phyloP scores from a whole-genome alignment of 2,113 vertebrate genomes.

The Scomber colias region DNA sequence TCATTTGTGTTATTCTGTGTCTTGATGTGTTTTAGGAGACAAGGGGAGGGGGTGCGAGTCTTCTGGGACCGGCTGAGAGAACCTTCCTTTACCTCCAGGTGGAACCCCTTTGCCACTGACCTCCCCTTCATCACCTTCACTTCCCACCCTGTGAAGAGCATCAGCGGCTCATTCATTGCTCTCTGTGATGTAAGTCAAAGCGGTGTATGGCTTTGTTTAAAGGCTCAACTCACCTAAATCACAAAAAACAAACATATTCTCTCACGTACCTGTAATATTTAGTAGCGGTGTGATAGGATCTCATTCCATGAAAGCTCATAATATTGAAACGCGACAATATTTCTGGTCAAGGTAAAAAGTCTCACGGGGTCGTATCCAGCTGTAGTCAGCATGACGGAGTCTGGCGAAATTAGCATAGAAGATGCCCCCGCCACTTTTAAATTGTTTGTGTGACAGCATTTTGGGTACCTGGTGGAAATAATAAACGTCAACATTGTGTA shows the following conservation, averaged over 20 bases:
- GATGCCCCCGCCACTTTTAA: too few relatives aligned
- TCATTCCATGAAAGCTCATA: too few relatives aligned
- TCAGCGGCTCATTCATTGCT: constrained; percentile 68
- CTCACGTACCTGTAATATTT: background rate
- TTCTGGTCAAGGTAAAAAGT: too few relatives aligned
- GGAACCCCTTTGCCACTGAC: constrained; percentile 87
- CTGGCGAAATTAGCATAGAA: too few relatives aligned
- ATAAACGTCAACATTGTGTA: too few relatives aligned
- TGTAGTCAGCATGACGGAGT: too few relatives aligned
- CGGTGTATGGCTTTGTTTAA: background rate
- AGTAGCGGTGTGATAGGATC: background rate
- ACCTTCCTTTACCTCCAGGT: constrained; percentile 82
- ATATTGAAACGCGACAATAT: too few relatives aligned
- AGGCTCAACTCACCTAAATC: background rate
- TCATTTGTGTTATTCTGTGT: constrained; percentile 3
- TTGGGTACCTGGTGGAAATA: too few relatives aligned
- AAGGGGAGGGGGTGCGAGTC: constrained; percentile 86
- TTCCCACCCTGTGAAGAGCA: constrained; percentile 81
- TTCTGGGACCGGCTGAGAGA: constrained; percentile 84
- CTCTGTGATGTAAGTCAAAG: constrained; percentile 71
- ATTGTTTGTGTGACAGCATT: too few relatives aligned
- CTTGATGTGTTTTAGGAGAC: constrained; percentile 78
- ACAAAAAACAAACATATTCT: background rate
- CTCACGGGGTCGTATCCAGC: too few relatives aligned
- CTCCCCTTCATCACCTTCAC: constrained; percentile 86